Percentiles rank a stretch among this genome's conserved stretches.
These are phyloP conservation scores for Lithobates sylvaticus DNA, from an alignment of 2,797 vertebrate species.

Conservation along the genomic window DNA sequence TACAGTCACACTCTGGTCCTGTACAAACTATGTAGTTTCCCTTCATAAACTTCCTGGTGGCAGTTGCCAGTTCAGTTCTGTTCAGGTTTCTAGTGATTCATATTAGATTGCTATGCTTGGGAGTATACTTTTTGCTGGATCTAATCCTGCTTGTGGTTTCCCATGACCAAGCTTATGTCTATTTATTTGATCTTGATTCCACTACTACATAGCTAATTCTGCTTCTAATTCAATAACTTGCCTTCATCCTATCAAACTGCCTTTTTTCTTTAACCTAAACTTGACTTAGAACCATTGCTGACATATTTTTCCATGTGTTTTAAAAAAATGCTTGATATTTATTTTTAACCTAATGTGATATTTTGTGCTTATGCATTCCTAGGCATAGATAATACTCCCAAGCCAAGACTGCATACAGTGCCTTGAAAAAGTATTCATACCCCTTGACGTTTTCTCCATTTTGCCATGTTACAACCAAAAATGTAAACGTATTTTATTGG, in stretches of 20 bases:
- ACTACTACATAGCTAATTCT: constrained; percentile 20
- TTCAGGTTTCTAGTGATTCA: constrained; percentile 25
- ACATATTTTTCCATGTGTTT: constrained; percentile 7
- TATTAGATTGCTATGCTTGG: constrained; percentile 24
- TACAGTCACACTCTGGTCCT: constrained; percentile 40
- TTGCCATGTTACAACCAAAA: too few relatives aligned
- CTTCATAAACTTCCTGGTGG: constrained; percentile 53
- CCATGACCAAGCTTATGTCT: constrained; percentile 25
- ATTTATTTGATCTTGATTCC: constrained; percentile 7
- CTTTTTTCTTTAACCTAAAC: not conserved
- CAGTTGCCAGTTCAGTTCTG: constrained; percentile 32
- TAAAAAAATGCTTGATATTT: constrained; percentile 18
- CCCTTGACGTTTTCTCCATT: too few relatives aligned
- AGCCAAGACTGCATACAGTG: too few relatives aligned
- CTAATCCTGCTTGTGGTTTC: constrained; percentile 36
- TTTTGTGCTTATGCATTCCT: too few relatives aligned
- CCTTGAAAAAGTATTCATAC: too few relatives aligned
- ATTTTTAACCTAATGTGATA: not conserved
- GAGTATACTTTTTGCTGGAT: constrained; percentile 23
- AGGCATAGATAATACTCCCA: too few relatives aligned
- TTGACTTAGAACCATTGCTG: constrained; percentile 27
- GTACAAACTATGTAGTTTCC: constrained; percentile 49
- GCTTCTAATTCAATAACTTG: constrained; percentile 8
- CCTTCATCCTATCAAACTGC: not conserved
- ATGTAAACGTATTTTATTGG: too few relatives aligned